Conservation (phyloP, 2,888 invertebrate species). For the Pammene aurita region DNA sequence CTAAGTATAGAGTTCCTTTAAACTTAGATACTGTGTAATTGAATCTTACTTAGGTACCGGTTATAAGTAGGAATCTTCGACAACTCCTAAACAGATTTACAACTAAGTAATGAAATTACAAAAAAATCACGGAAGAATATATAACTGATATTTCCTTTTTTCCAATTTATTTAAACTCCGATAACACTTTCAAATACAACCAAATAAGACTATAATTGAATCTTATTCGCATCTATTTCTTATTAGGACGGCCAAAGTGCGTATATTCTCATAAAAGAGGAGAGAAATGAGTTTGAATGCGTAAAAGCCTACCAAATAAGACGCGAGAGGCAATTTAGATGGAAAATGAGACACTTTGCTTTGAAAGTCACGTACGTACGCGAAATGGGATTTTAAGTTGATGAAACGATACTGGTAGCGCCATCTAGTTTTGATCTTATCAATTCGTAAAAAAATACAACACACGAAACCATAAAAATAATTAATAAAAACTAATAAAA, state of each 20-base stretch:
- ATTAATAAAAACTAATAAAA: too few relatives aligned
- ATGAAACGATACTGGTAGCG: slow-evolving; percentile 52
- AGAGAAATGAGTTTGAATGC: slow-evolving; percentile 76
- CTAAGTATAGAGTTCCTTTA: too few relatives aligned
- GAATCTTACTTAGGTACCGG: too few relatives aligned
- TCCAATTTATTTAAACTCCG: slow-evolving; percentile 40
- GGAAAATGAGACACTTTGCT: slow-evolving; percentile 76
- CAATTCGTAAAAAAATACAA: background rate
- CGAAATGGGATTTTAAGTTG: slow-evolving; percentile 40
- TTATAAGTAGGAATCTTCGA: too few relatives aligned
- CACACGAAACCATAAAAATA: background rate
- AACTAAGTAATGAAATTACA: background rate
- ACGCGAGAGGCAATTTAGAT: slow-evolving; percentile 74
- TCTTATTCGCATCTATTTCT: slow-evolving; percentile 51
- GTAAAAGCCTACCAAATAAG: slow-evolving; percentile 67
- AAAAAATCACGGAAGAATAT: background rate
- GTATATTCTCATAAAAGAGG: slow-evolving; percentile 70
- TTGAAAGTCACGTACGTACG: slow-evolving; percentile 71
- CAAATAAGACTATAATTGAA: slow-evolving; percentile 45
- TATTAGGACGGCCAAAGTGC: slow-evolving; percentile 62
- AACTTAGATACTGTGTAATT: too few relatives aligned
- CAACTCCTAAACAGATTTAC: too few relatives aligned
- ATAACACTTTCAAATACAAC: slow-evolving; percentile 54
- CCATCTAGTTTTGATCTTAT: slow-evolving; percentile 58
- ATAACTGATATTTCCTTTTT: background rate